Percentiles rank a stretch among this genome's conserved stretches.
Conservation (phyloP, 2,888 invertebrate species). For the Diarsia rubi region DNA sequence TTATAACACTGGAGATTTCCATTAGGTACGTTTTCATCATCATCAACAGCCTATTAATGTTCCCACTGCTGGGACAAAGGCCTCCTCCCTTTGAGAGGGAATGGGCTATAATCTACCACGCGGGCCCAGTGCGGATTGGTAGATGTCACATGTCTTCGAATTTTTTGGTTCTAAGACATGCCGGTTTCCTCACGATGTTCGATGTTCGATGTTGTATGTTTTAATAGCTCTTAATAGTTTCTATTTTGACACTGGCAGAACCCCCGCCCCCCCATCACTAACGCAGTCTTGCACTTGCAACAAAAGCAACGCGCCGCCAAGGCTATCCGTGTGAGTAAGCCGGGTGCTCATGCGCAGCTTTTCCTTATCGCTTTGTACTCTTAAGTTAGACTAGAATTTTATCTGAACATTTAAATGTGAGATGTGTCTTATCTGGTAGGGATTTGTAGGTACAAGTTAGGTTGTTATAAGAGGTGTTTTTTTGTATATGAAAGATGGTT, state of each 20-base stretch:
- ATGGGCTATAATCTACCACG: too few species aligned
- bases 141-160: too few species aligned
- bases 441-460: not conserved
- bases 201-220: too few species aligned
- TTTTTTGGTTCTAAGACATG: too few species aligned
- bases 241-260: not conserved
- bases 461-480: not conserved
- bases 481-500: not conserved
- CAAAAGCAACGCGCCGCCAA: slow-evolving; percentile 49
- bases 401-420: slow-evolving; percentile 17
- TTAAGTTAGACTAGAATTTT: slow-evolving; percentile 40
- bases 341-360: slow-evolving; percentile 64
- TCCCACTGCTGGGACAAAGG: too few species aligned
- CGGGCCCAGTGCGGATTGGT: too few species aligned
- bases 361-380: slow-evolving; percentile 62
- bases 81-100: too few species aligned
- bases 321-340: slow-evolving; percentile 60
- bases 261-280: not conserved
- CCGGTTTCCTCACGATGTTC: too few species aligned
- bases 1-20: too few species aligned
- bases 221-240: too few species aligned
- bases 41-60: too few species aligned
- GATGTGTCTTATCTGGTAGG: not conserved
- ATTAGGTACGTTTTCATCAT: too few species aligned
- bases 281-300: slow-evolving; percentile 28